These are phyloP conservation scores for Dynastes hyllus DNA, from an alignment of 2,888 invertebrate species.

Conservation along the genomic window DNA sequence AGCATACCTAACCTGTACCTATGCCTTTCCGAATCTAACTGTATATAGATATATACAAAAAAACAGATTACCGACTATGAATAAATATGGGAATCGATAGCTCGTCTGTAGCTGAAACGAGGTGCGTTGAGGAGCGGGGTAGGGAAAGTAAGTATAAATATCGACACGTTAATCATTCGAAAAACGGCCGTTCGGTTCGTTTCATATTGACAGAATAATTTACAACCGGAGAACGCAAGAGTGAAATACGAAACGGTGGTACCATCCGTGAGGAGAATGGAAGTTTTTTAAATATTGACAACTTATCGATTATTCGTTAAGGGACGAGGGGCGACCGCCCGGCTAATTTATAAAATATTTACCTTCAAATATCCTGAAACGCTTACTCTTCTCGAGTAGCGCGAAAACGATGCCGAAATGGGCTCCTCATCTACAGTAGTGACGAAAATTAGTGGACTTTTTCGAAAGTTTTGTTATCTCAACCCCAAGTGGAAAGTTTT, in stretches of 20 bases:
- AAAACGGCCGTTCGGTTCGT: conserved; percentile 33
- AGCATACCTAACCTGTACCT: neutral
- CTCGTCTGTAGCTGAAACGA: neutral
- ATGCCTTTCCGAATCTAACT: neutral
- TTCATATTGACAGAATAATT: conserved; percentile 42
- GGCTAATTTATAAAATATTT: conserved; percentile 34
- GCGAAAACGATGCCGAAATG: neutral
- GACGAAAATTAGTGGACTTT: too few relatives aligned
- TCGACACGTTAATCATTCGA: conserved; percentile 28
- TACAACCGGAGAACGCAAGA: conserved; percentile 6
- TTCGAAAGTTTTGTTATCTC: too few relatives aligned
- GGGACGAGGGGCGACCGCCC: neutral
- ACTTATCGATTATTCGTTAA: conserved; percentile 26
- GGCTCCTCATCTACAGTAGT: too few relatives aligned
- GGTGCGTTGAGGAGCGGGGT: neutral
- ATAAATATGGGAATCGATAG: conserved; percentile 28
- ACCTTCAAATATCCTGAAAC: conserved; percentile 23
- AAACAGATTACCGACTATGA: conserved; percentile 33
- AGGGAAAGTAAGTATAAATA: conserved; percentile 5
- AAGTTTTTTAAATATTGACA: conserved; percentile 26
- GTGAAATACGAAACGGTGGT: conserved; percentile 12
- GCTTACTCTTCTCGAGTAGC: conserved; percentile 10
- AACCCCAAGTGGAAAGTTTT: too few relatives aligned
- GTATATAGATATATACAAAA: neutral
- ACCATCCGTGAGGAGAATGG: neutral